Conservation (phyloP, 1,140 invertebrate species). For the Drosophila ohnishii region DNA sequence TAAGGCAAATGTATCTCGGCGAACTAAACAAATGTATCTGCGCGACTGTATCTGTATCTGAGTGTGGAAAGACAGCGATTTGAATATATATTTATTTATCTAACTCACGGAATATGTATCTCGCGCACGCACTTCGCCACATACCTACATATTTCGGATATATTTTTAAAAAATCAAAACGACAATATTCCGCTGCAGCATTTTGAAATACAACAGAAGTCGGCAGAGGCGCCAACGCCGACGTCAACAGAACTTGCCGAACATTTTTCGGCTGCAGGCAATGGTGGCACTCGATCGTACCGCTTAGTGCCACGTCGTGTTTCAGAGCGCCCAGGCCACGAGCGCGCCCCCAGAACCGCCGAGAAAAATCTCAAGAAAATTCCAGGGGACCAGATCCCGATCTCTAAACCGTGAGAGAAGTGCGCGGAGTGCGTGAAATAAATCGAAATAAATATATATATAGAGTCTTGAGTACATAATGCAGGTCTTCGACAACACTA, state of each 20-base stretch:
- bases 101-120: constrained; percentile 44
- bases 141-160: constrained; percentile 43
- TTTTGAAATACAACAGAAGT: constrained; percentile 76
- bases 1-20: constrained; percentile 41
- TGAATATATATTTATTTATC: constrained; percentile 49
- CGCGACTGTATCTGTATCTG: neutral
- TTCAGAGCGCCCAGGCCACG: constrained; percentile 71
- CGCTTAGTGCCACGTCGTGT: constrained; percentile 76
- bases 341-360: constrained; percentile 37
- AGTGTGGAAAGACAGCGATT: neutral
- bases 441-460: neutral
- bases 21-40: constrained; percentile 30
- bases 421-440: constrained; percentile 46
- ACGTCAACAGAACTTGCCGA: constrained; percentile 15
- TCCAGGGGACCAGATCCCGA: constrained; percentile 9
- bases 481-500: constrained; percentile 81
- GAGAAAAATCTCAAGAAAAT: neutral
- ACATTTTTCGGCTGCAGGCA: constrained; percentile 54
- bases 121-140: constrained; percentile 37
- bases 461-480: constrained; percentile 30
- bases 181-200: constrained; percentile 68
- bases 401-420: constrained; percentile 30
- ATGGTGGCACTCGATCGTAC: constrained; percentile 30
- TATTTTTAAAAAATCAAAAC: constrained; percentile 81
- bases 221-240: constrained; percentile 13